Evolutionary conservation across 64 coral and sea anemone species (phyloP).

Genomic region (Dendronephthya gigantea): DNA sequence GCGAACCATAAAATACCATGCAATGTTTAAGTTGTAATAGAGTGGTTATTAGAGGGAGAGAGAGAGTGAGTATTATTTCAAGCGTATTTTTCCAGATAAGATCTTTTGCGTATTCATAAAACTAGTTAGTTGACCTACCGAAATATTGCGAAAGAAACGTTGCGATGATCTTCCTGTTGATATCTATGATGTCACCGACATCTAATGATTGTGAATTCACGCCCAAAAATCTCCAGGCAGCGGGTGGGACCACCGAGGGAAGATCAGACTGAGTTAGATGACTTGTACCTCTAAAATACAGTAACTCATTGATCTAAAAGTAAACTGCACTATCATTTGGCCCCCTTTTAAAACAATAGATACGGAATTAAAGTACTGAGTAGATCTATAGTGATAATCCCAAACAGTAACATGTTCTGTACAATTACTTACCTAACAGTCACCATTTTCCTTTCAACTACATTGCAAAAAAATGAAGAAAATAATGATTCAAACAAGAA

Average conservation of each 20-base stretch:
- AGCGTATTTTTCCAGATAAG: no score
- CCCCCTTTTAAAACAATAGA: no score
- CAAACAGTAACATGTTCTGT: not conserved
- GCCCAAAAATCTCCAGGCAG: not conserved
- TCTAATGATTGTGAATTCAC: not conserved
- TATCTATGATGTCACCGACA: not conserved
- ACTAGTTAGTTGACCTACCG: not conserved
- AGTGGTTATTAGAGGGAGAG: no score
- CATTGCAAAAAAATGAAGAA: not conserved
- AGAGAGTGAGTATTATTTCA: no score
- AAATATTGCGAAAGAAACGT: not conserved
- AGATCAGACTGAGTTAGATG: not conserved
- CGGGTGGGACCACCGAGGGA: not conserved
- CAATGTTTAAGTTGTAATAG: no score
- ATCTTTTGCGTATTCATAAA: no score
- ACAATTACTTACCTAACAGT: not conserved
- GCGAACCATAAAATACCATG: no score
- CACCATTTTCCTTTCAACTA: constrained; percentile 3
- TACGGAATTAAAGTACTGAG: no score
- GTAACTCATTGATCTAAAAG: no score
- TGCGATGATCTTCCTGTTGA: not conserved
- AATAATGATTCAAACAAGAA: not conserved
- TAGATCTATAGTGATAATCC: no score
- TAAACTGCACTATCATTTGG: no score
- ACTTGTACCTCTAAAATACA: not conserved